These are phyloP conservation scores for Parelbella ahira DNA, from an alignment of 2,888 invertebrate species.

Conservation along the genomic window DNA sequence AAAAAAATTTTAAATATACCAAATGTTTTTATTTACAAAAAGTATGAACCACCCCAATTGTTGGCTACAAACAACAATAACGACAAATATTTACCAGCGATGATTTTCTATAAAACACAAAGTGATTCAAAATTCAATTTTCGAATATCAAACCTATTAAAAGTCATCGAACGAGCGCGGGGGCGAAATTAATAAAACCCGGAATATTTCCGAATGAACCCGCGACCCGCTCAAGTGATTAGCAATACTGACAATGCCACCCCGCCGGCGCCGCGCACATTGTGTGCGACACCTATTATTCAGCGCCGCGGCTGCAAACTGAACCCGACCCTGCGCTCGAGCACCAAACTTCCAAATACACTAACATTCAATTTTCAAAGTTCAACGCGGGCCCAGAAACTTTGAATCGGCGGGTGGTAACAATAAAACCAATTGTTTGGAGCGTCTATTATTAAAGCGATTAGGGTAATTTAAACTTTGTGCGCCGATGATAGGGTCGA, in stretches of 20 bases:
- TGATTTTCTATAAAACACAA: no score
- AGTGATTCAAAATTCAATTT: no score
- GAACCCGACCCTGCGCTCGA: conserved; percentile 34
- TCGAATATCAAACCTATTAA: conserved; percentile 25
- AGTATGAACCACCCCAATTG: no score
- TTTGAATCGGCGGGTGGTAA: conserved; percentile 73
- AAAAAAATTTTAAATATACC: no score
- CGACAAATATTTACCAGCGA: no score
- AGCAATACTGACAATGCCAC: conserved; percentile 44
- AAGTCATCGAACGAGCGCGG: conserved; percentile 20
- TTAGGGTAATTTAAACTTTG: conserved; percentile 41
- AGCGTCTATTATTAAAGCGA: conserved; percentile 46
- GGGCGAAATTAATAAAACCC: conserved; percentile 59
- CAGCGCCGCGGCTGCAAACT: conserved; percentile 35
- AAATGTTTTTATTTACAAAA: no score
- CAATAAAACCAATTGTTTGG: conserved; percentile 71
- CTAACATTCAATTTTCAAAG: conserved; percentile 26
- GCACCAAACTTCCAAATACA: conserved; percentile 23
- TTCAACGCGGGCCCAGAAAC: conserved; percentile 41
- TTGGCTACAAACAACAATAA: no score
- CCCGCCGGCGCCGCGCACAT: conserved; percentile 49
- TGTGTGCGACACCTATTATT: conserved; percentile 70
- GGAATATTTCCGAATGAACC: conserved; percentile 39
- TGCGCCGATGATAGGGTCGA: conserved; percentile 29
- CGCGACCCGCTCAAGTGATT: conserved; percentile 41